phyloP scores from a whole-genome alignment of 1,140 invertebrate genomes.

The Ceratina calcarata region DNA sequence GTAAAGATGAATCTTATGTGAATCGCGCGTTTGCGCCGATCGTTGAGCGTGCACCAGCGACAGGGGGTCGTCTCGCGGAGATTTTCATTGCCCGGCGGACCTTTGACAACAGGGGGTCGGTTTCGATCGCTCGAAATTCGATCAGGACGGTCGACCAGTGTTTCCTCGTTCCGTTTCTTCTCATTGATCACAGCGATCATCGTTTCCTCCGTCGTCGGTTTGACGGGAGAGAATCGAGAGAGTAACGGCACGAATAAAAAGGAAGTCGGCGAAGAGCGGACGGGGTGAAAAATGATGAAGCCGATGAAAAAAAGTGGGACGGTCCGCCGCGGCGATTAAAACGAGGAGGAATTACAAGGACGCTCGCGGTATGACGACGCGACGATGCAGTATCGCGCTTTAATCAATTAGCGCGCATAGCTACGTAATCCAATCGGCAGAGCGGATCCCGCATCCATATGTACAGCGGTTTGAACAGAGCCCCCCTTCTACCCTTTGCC shows the following conservation, averaged over 20 bases:
- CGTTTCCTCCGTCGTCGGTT: too few relatives aligned
- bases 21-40: background rate
- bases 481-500: slow-evolving; percentile 3
- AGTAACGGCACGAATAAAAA: background rate
- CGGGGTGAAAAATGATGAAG: slow-evolving; percentile 2
- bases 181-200: too few relatives aligned
- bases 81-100: background rate
- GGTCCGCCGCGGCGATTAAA: slow-evolving; percentile 14
- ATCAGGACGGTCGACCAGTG: background rate
- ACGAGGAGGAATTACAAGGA: slow-evolving; percentile 33
- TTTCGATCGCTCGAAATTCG: background rate
- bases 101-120: background rate
- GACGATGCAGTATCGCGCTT: slow-evolving; percentile 57
- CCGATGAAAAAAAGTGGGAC: slow-evolving; percentile 11
- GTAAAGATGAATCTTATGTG: background rate
- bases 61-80: background rate
- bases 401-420: slow-evolving; percentile 74
- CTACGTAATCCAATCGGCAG: slow-evolving; percentile 70
- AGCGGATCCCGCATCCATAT: slow-evolving; percentile 65
- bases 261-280: background rate
- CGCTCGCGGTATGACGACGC: slow-evolving; percentile 12
- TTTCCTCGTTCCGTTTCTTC: too few relatives aligned
- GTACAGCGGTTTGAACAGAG: slow-evolving; percentile 67
- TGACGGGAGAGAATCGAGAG: too few relatives aligned
- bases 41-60: background rate